Evolutionary conservation across 1,140 invertebrate species (phyloP).

Genomic region (Geopemphigus sp.): DNA sequence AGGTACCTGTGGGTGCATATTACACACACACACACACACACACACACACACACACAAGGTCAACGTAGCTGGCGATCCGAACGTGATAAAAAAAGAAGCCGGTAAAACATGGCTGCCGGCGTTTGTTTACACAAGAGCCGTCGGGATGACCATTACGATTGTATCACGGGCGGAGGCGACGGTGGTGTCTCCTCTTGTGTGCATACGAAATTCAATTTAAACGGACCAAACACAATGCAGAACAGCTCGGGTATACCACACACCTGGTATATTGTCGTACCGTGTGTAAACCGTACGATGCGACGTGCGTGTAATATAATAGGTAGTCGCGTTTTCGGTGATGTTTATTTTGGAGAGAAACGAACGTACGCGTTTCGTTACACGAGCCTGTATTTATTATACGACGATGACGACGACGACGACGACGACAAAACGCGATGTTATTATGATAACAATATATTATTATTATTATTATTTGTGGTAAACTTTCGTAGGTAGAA

Average conservation of each 20-base stretch:
- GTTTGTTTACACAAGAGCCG: conserved; percentile 42
- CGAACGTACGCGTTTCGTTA: not conserved
- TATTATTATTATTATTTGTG: no score
- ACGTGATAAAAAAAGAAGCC: conserved; percentile 40
- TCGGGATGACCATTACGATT: conserved; percentile 22
- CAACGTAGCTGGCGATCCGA: conserved; percentile 17
- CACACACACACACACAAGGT: not conserved
- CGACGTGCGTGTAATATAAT: not conserved
- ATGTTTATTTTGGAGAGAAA: not conserved
- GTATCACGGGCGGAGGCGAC: not conserved
- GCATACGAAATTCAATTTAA: conserved; percentile 41
- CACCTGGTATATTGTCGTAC: not conserved
- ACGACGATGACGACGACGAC: no score
- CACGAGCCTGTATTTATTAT: not conserved
- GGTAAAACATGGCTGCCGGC: conserved; percentile 40
- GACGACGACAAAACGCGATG: no score
- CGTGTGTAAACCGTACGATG: not conserved
- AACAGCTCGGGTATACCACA: not conserved
- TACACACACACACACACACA: no score
- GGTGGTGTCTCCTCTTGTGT: conserved; percentile 16
- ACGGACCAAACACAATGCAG: not conserved
- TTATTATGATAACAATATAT: no score
- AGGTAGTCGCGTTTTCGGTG: not conserved
- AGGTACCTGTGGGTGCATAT: not conserved
- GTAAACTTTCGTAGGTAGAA: no score